Conservation (phyloP, 2,113 vertebrate genomes). For the Catharus fuscescens region DNA sequence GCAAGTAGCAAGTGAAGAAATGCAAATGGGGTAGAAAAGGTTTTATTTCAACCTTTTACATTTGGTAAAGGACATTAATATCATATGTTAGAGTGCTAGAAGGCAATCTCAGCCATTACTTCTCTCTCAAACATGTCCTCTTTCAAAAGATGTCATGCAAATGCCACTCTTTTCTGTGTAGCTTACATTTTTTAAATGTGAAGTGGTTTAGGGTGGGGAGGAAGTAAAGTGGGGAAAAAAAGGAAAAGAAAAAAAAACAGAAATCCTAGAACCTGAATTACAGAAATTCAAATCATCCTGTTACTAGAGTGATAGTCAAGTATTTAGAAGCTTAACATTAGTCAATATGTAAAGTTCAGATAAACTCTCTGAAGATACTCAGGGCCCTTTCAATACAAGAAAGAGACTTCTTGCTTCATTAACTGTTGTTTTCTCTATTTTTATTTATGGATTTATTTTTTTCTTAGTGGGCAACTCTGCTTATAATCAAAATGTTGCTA, state of each 20-base stretch:
- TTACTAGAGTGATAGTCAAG: not conserved
- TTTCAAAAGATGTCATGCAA: not conserved
- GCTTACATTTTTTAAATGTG: not conserved
- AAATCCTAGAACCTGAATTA: not conserved
- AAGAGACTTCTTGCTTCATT: not conserved
- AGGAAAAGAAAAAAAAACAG: fast-evolving
- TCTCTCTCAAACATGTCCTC: not conserved
- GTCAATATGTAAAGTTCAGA: not conserved
- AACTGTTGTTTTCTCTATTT: not conserved
- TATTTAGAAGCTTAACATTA: not conserved
- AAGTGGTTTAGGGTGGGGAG: not conserved
- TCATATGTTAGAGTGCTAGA: not conserved
- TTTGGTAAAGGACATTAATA: not conserved
- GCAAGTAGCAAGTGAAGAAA: conserved; percentile 1
- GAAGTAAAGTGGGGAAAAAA: fast-evolving
- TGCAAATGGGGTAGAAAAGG: not conserved
- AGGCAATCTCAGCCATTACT: not conserved
- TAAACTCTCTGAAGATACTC: not conserved
- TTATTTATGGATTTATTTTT: not conserved
- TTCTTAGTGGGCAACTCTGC: not conserved
- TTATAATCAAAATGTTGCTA: not conserved
- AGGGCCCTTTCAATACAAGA: not conserved
- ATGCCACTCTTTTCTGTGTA: not conserved
- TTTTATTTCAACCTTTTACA: not conserved
- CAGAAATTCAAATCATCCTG: not conserved